phyloP scores from a whole-genome alignment of 2,888 invertebrate species.

The Carpatolechia fugitivella region DNA sequence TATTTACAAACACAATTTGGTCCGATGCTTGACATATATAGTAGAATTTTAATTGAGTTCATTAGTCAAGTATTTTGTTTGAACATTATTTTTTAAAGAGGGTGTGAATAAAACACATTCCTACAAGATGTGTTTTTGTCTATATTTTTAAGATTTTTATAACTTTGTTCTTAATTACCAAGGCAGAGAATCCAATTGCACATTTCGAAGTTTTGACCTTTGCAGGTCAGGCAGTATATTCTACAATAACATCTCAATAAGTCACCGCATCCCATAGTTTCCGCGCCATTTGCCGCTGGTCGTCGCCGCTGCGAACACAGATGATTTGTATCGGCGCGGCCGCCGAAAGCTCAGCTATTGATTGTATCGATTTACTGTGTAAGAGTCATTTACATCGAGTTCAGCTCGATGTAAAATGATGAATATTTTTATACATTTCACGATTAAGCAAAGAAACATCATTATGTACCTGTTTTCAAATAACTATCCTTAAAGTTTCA shows the following conservation, averaged over 20 bases:
- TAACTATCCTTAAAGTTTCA: too few species aligned
- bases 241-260: slow-evolving; percentile 32
- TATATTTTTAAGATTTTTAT: too few species aligned
- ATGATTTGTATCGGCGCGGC: slow-evolving; percentile 38
- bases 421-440: background rate
- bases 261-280: slow-evolving; percentile 30
- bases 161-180: too few species aligned
- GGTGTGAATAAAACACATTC: too few species aligned
- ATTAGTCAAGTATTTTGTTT: background rate
- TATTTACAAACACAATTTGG: slow-evolving; percentile 21
- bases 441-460: too few species aligned
- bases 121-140: too few species aligned
- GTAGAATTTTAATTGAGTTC: slow-evolving; percentile 2
- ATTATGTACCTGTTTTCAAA: too few species aligned
- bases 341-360: slow-evolving; percentile 40
- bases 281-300: slow-evolving; percentile 44
- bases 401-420: background rate
- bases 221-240: slow-evolving; percentile 18
- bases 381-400: background rate
- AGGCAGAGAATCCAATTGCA: too few species aligned
- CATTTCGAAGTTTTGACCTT: too few species aligned
- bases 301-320: slow-evolving; percentile 33
- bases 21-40: slow-evolving; percentile 13
- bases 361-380: slow-evolving; percentile 34
- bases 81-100: background rate